Evolutionary conservation across 2,113 vertebrate species (phyloP).

Genomic region (Coregonus clupeaformis): DNA sequence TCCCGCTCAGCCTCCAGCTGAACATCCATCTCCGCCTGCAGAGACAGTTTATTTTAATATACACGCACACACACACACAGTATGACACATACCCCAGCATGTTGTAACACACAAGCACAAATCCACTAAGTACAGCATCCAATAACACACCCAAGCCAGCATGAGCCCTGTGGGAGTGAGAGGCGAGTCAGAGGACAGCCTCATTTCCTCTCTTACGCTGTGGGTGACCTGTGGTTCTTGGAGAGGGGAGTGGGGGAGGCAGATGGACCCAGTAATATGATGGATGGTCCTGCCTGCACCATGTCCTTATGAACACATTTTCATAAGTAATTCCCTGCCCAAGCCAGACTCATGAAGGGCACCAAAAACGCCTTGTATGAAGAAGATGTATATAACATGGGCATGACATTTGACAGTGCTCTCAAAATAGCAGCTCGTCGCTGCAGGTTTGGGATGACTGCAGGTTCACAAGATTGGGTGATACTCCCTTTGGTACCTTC

Average conservation of each 20-base stretch:
- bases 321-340: background rate
- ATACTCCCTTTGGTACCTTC: too few species aligned
- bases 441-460: background rate
- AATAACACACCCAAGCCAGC: too few species aligned
- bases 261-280: too few species aligned
- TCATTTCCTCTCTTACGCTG: too few species aligned
- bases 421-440: background rate
- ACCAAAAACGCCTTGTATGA: background rate
- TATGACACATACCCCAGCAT: too few species aligned
- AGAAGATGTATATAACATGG: background rate
- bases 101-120: too few species aligned
- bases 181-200: too few species aligned
- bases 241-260: too few species aligned
- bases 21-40: constrained; percentile 87
- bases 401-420: background rate
- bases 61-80: too few species aligned
- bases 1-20: constrained; percentile 86
- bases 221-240: too few species aligned
- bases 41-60: background rate
- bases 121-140: too few species aligned
- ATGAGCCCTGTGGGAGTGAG: too few species aligned
- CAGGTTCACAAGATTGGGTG: background rate
- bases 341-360: background rate
- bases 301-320: background rate
- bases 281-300: background rate